Conservation (phyloP, 2,113 vertebrate genomes). For the Notarius quadriscutis region DNA sequence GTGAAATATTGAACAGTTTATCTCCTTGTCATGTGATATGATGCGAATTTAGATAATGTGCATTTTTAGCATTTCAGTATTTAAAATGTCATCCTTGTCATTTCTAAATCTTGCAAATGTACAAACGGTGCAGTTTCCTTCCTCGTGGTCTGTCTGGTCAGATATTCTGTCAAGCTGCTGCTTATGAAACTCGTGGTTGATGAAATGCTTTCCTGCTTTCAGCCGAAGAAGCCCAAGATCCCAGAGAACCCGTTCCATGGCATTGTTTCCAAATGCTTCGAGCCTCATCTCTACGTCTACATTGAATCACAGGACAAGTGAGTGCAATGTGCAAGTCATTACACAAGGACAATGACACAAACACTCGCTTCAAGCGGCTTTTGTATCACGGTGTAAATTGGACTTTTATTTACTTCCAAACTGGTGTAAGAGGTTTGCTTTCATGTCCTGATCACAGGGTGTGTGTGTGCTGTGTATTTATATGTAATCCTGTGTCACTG, state of each 20-base stretch:
- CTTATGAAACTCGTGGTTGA: conserved; percentile 26
- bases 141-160: conserved; percentile 2
- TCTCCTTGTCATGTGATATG: background rate
- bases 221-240: conserved; percentile 93
- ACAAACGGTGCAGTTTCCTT: conserved; percentile 41
- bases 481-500: conserved; percentile 24
- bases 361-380: conserved; percentile 6
- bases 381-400: background rate
- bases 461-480: conserved; percentile 38
- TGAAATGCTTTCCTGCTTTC: conserved; percentile 59
- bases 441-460: background rate
- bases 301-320: conserved; percentile 99
- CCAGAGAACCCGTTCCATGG: conserved; percentile 97
- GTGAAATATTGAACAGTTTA: background rate
- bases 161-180: background rate
- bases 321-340: conserved; percentile 65
- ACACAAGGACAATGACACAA: conserved; percentile 12
- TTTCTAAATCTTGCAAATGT: conserved; percentile 1
- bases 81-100: background rate
- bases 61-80: background rate
- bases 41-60: background rate
- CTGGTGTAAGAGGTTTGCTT: background rate
- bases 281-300: conserved; percentile 97
- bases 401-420: conserved; percentile 28
- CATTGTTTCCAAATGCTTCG: conserved; percentile 98